Evolutionary conservation across 1,140 invertebrate genomes (phyloP).

Genomic region (Calliopsis andreniformis): DNA sequence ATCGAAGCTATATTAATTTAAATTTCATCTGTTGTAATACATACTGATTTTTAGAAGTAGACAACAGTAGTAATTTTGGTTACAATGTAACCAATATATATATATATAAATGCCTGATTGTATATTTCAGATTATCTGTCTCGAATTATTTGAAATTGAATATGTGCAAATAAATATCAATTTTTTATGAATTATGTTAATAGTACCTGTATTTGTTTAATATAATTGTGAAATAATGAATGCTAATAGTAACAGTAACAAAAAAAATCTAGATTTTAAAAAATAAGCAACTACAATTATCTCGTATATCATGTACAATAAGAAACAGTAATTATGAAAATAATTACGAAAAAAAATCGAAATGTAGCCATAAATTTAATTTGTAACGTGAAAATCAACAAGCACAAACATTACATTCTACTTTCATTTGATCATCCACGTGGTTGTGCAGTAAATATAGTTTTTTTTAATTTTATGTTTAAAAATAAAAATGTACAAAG

Average conservation of each 20-base stretch:
- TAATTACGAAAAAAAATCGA: conserved; percentile 19
- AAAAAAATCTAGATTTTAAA: conserved; percentile 48
- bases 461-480: conserved; percentile 49
- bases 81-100: conserved; percentile 25
- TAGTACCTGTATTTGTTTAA: conserved; percentile 50
- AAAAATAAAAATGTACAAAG: conserved; percentile 59
- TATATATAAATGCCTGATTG: background rate
- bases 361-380: conserved; percentile 2
- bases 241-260: conserved; percentile 23
- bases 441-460: conserved; percentile 42
- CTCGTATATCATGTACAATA: conserved; percentile 41
- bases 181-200: conserved; percentile 44
- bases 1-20: conserved; percentile 56
- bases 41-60: conserved; percentile 33
- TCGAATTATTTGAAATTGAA: conserved; percentile 11
- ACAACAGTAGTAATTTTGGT: conserved; percentile 17
- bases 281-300: conserved; percentile 52
- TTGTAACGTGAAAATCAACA: conserved; percentile 17
- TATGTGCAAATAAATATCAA: conserved; percentile 23
- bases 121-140: conserved; percentile 19
- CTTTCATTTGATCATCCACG: conserved; percentile 35
- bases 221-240: conserved; percentile 49
- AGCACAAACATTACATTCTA: conserved; percentile 25
- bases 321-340: conserved; percentile 29
- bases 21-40: conserved; percentile 12